Evolutionary conservation across 1,140 invertebrate genomes (phyloP).

Genomic region (Drosophila rhopaloa): DNA sequence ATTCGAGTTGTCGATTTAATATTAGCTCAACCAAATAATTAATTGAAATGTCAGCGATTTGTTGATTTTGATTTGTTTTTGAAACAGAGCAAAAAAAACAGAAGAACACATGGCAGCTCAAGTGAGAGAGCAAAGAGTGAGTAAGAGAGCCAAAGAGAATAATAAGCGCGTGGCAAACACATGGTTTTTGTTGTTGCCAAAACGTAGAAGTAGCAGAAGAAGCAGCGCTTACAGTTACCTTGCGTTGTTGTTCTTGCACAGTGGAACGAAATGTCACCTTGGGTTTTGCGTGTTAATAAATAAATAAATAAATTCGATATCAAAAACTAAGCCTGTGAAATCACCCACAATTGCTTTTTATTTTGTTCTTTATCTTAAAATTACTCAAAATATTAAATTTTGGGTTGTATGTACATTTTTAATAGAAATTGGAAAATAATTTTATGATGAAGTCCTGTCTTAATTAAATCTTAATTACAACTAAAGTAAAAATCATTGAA

Average conservation of each 20-base stretch:
- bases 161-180: constrained; percentile 77
- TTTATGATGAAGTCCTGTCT: no score
- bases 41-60: constrained; percentile 13
- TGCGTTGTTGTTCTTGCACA: constrained; percentile 32
- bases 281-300: no score
- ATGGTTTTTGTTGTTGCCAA: constrained; percentile 81
- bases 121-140: constrained; percentile 15
- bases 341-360: no score
- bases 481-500: no score
- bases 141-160: constrained; percentile 34
- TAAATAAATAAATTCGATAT: not conserved
- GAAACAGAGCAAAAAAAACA: constrained; percentile 5
- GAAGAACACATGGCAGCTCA: constrained; percentile 37
- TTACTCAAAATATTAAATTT: no score
- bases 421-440: no score
- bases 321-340: no score
- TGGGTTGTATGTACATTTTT: not conserved
- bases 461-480: no score
- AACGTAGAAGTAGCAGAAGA: constrained; percentile 41
- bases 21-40: constrained; percentile 45
- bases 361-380: no score
- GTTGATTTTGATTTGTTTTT: constrained; percentile 45
- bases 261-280: not conserved
- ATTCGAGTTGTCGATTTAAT: constrained; percentile 1
- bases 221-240: constrained; percentile 64